Evolutionary conservation across 1,140 invertebrate genomes (phyloP).

Genomic region (Tigriopus japonicus): DNA sequence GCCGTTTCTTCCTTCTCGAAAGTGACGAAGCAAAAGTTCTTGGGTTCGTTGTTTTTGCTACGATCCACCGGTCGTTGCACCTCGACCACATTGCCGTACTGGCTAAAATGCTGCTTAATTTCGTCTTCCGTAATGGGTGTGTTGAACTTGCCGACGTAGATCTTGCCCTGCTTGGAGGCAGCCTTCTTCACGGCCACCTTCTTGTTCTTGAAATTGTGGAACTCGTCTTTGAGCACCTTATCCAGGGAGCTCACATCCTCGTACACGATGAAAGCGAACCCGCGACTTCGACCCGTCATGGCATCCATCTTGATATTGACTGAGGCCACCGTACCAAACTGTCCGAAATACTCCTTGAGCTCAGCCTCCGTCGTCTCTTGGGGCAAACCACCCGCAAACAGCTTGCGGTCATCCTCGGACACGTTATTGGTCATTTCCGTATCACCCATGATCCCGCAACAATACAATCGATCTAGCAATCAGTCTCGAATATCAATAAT

Average conservation of each 20-base stretch:
- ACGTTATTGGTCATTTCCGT: too few relatives aligned
- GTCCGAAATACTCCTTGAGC: constrained; percentile 67
- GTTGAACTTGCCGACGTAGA: constrained; percentile 81
- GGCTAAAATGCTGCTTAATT: constrained; percentile 38
- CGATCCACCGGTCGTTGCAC: constrained; percentile 92
- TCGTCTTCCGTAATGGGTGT: constrained; percentile 76
- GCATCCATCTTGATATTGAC: constrained; percentile 85
- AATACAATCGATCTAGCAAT: too few relatives aligned
- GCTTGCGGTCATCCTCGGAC: constrained; percentile 9
- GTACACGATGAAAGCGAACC: constrained; percentile 90
- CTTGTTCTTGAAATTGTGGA: constrained; percentile 35
- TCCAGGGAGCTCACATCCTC: constrained; percentile 66
- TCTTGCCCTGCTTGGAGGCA: constrained; percentile 76
- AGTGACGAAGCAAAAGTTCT: constrained; percentile 86
- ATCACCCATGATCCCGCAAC: too few relatives aligned
- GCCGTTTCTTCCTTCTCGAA: constrained; percentile 83
- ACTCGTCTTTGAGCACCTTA: constrained; percentile 40
- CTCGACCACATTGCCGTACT: constrained; percentile 43
- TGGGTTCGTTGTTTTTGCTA: constrained; percentile 81
- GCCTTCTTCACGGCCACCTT: constrained; percentile 89
- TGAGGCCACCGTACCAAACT: constrained; percentile 76
- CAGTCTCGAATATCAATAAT: too few relatives aligned
- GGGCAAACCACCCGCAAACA: constrained; percentile 13
- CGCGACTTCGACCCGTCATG: constrained; percentile 65
- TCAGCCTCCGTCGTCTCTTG: constrained; percentile 29